Conservation (phyloP, 2,113 vertebrate species). For the Melozone crissalis region DNA sequence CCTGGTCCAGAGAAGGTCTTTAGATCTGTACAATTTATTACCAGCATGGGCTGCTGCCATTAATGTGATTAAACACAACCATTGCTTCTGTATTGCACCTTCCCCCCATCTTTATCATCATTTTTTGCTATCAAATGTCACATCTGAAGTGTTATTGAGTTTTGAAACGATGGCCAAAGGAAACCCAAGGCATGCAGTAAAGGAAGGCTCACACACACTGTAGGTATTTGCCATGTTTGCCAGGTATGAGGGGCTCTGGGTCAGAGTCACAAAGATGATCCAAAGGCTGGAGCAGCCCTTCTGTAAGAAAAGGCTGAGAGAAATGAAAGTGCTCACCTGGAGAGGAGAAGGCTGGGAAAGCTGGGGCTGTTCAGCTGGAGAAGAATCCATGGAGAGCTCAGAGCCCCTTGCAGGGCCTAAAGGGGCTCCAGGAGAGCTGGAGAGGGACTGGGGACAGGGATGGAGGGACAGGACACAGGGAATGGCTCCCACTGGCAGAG, state of each 20-base stretch:
- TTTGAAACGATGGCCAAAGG: not conserved
- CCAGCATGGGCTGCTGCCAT: not conserved
- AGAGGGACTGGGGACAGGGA: not conserved
- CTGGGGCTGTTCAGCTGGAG: too few relatives aligned
- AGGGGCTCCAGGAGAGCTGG: not conserved
- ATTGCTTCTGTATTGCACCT: not conserved
- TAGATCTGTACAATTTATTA: not conserved
- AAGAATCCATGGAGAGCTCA: not conserved
- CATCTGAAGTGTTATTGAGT: not conserved
- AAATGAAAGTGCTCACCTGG: not conserved
- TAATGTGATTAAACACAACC: not conserved
- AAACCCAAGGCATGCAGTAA: not conserved
- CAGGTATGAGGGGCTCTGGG: not conserved
- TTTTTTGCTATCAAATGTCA: not conserved
- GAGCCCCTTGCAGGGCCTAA: accelerated
- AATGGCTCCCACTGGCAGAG: not conserved
- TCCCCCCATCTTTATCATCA: not conserved
- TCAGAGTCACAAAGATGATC: not conserved
- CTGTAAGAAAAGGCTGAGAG: not conserved
- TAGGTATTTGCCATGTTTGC: not conserved
- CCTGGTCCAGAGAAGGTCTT: not conserved
- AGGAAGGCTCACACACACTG: not conserved
- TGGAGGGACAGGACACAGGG: not conserved
- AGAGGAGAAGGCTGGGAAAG: not conserved
- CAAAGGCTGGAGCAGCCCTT: not conserved